phyloP scores from a whole-genome alignment of 2,113 vertebrate genomes.

The Anoplopoma fimbria region DNA sequence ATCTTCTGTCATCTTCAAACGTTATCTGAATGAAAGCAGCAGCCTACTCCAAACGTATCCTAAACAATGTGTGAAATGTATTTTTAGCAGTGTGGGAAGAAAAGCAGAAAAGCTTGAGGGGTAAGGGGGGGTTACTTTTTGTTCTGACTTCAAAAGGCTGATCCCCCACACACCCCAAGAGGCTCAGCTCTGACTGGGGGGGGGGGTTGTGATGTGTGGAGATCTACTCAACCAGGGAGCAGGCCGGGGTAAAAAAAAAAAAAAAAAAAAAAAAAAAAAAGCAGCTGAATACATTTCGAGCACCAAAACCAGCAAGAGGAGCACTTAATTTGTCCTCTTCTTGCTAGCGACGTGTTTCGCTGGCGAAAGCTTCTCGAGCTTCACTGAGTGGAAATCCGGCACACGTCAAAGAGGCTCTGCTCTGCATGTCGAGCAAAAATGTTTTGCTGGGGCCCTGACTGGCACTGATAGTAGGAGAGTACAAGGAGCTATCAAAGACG shows the following conservation, averaged over 20 bases:
- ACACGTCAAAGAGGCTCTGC: neutral
- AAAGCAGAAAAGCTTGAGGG: slow-evolving; percentile 2
- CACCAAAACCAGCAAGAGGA: slow-evolving; percentile 8
- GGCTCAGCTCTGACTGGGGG: neutral
- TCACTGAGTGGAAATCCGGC: slow-evolving; percentile 25
- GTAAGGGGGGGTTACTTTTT: neutral
- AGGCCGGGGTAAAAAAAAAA: slow-evolving; percentile 4
- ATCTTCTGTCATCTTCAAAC: slow-evolving; percentile 14
- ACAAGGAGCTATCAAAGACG: slow-evolving; percentile 6
- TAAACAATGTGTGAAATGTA: slow-evolving; percentile 4
- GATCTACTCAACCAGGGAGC: neutral
- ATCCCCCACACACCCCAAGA: slow-evolving; percentile 16
- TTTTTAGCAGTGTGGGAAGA: slow-evolving; percentile 17
- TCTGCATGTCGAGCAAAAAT: neutral
- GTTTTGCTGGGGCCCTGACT: neutral
- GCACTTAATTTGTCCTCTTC: slow-evolving; percentile 7
- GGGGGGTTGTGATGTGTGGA: neutral
- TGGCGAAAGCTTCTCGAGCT: slow-evolving; percentile 24
- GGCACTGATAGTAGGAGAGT: neutral
- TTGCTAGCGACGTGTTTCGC: neutral
- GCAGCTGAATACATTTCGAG: slow-evolving; percentile 29
- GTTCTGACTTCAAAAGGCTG: slow-evolving; percentile 38
- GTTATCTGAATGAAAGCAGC: slow-evolving; percentile 7
- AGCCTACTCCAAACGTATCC: neutral
- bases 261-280: neutral